phyloP scores from a whole-genome alignment of 92 coral and sea anemone genomes.

The Diadumene lineata region DNA sequence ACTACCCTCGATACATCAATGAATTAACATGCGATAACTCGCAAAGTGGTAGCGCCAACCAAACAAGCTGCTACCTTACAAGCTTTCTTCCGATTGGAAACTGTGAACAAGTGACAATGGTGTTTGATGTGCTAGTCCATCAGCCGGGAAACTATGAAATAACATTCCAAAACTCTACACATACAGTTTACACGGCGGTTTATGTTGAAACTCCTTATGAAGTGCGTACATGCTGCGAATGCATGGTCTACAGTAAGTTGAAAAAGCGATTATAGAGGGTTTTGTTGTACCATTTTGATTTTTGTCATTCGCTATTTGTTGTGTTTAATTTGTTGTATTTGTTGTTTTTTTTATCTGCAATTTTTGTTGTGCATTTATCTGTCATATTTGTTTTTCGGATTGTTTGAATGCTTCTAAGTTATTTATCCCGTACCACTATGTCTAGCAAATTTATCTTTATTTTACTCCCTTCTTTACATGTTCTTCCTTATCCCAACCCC shows the following conservation, averaged over 20 bases:
- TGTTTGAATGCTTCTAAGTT: no score
- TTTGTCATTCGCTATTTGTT: background rate
- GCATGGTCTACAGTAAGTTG: conserved; percentile 21
- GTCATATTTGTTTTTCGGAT: no score
- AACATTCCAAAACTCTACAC: background rate
- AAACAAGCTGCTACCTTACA: conserved; percentile 2
- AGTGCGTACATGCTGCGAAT: conserved; percentile 50
- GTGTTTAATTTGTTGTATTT: no score
- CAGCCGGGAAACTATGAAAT: conserved; percentile 26
- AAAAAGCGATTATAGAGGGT: background rate
- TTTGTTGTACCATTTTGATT: background rate
- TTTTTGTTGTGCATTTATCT: no score
- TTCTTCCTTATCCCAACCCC: no score
- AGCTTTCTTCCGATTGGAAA: conserved; percentile 10
- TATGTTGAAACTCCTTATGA: conserved; percentile 22
- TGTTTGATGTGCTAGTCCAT: conserved; percentile 20
- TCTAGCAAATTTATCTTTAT: no score
- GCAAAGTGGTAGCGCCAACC: background rate
- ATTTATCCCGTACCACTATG: no score
- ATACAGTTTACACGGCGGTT: conserved; percentile 18
- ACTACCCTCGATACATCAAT: conserved; percentile 36
- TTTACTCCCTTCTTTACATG: no score
- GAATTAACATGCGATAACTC: conserved; percentile 36
- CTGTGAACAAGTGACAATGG: conserved; percentile 24
- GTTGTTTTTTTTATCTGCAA: no score